Evolutionary conservation across 1,140 invertebrate species (phyloP).

Genomic region (Drosophila navojoa): DNA sequence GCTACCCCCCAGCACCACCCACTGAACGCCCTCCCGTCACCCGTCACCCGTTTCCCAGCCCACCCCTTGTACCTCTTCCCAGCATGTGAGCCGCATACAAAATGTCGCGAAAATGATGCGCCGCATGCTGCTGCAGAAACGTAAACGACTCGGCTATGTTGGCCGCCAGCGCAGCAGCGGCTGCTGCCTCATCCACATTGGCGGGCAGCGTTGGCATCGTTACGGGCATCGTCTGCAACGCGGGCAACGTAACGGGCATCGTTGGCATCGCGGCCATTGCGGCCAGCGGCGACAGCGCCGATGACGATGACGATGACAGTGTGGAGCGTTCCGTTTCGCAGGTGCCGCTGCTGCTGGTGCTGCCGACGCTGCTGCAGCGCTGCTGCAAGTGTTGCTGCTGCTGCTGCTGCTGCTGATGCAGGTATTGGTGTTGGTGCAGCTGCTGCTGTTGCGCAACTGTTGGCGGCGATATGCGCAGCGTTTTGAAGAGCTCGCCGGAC

Average conservation of each 20-base stretch:
- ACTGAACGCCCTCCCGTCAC: not conserved
- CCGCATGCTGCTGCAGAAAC: constrained; percentile 79
- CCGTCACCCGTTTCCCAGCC: no score
- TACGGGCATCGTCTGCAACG: constrained; percentile 31
- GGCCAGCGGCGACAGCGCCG: constrained; percentile 51
- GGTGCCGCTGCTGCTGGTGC: constrained; percentile 78
- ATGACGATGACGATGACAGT: constrained; percentile 42
- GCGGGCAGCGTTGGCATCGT: constrained; percentile 39
- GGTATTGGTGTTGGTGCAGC: constrained; percentile 33
- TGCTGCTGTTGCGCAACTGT: constrained; percentile 36
- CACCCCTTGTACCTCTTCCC: constrained; percentile 67
- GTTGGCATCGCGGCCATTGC: constrained; percentile 31
- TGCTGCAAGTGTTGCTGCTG: constrained; percentile 55
- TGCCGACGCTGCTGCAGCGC: constrained; percentile 80
- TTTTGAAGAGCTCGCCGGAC: constrained; percentile 56
- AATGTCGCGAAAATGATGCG: constrained; percentile 84
- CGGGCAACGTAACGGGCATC: constrained; percentile 25
- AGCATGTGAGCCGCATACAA: constrained; percentile 82
- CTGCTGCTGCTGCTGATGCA: constrained; percentile 24
- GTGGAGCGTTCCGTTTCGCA: constrained; percentile 74
- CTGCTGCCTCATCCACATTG: constrained; percentile 46
- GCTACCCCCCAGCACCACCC: not conserved
- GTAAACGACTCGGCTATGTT: constrained; percentile 82
- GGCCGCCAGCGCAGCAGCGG: constrained; percentile 69
- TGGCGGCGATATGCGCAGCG: constrained; percentile 54